Conservation (phyloP, 2,888 invertebrate species). For the Athalia cordata region DNA sequence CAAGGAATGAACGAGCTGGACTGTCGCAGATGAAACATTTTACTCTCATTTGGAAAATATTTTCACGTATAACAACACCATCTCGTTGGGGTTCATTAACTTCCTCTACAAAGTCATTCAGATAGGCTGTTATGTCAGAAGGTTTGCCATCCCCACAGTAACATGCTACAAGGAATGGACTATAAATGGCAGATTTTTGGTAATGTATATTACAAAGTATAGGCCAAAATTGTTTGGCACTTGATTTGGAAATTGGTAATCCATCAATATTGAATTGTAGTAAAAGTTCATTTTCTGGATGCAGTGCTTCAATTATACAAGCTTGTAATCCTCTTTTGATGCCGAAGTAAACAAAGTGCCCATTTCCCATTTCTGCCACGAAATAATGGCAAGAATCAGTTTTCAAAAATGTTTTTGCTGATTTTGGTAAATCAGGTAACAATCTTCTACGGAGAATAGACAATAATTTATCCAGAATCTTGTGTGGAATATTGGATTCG, state of each 20-base stretch:
- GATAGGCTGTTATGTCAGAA: constrained; percentile 45
- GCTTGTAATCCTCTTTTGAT: constrained; percentile 21
- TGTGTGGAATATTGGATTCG: constrained; percentile 41
- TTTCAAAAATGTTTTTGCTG: constrained; percentile 48
- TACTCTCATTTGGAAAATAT: constrained; percentile 45
- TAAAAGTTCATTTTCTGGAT: constrained; percentile 23
- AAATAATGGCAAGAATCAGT: constrained; percentile 38
- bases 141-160: constrained; percentile 50
- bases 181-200: constrained; percentile 48
- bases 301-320: constrained; percentile 12
- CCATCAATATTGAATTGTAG: constrained; percentile 50
- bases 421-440: constrained; percentile 47
- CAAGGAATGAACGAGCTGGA: constrained; percentile 50
- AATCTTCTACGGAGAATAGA: constrained; percentile 43
- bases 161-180: constrained; percentile 51
- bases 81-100: constrained; percentile 46
- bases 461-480: constrained; percentile 46
- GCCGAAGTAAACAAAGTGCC: constrained; percentile 45
- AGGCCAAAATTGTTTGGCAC: constrained; percentile 50
- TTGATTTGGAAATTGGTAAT: constrained; percentile 48
- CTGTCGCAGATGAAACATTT: constrained; percentile 51
- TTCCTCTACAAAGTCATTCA: constrained; percentile 49
- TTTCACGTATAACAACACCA: constrained; percentile 45
- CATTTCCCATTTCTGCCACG: constrained; percentile 29
- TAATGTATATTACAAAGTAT: constrained; percentile 49